Base-by-base conservation (phyloP, 2,888 invertebrate genomes). In the Nomada flava region DNA sequence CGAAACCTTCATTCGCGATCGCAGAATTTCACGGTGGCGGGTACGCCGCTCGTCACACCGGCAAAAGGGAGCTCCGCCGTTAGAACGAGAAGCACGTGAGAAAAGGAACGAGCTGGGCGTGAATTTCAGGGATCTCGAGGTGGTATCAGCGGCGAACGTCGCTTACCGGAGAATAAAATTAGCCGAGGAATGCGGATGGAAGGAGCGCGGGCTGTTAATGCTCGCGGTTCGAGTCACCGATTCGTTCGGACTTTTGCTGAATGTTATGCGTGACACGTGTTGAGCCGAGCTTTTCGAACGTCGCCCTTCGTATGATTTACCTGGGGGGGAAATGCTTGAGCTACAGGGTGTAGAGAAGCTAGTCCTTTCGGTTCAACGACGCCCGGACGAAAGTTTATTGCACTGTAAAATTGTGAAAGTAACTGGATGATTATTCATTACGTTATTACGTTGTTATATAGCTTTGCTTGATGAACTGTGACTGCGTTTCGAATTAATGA, bases 21-120 rank as follows among this genome's bases (percentile, higher is more conserved):
- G 70, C 62, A 11, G 73, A 82, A 76, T 70, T 71, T 79, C 60
- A 76, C 23, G 74, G 29, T 23, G 53, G 53, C 70, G 69, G 53
- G 55, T 55, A 72, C 15, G n/a, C 29, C 29, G 75, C 20, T 69
- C 69, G 69, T 55, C 62, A 63, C 70, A 29, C 5, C 18, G 63
- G 53, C n/a, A 23, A 62, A 47, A 13, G 44, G 42, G 15, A 44
- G 47, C 23, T 42, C 57, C 64, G 44, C 65, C 76, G 64, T 65
- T 72, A 47, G 10, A 47, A 53, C 52, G 67, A n/a, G 44, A 47
- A 11, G 29, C 23, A 55, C 53, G 60, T 65, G 50, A 72, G 65
- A 65, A 65, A 77, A 57, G 65, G 65, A 72, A 60, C 76, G 65
- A 73, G 57, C 50, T 47, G 55, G 64, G 55, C 63, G 44, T 47